Evolutionary conservation across 2,888 invertebrate genomes (phyloP), one percentile per base, ranked within the genome.

Genomic region (Melanostoma mellinum): DNA sequence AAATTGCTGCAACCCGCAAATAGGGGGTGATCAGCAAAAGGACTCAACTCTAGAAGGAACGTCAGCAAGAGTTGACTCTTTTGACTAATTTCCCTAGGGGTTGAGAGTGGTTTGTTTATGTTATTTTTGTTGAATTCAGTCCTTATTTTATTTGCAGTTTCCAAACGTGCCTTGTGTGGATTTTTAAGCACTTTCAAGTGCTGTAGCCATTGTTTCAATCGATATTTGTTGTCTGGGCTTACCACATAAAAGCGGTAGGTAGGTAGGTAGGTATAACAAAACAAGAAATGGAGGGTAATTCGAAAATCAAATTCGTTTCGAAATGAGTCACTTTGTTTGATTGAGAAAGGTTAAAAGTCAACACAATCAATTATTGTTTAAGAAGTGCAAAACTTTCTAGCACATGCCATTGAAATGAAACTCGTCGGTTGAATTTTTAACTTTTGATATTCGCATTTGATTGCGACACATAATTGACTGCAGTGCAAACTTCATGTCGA

Each of bases 81-180:
- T 77, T 42, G 63, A 58, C 74, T 78, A 58, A 73, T 82, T 77
- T 68, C 56, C 72, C 69, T 76, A 38, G 65, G 74, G 74, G 46
- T 71, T 65, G 77, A 55, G 52, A 73, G 67, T 67, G 82, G 68
- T 63, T 78, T 84, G 67, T 82, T 73, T 77, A 61, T 67, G 52
- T 67, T 58, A 50, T n/a, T 63, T 38, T n/a, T 38, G 38, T 50
- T 10, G 44, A n/a, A 10, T 46, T n/a, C 10, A 10, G n/a, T 58
- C 50, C 32, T 68, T 40, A 9, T 9, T 55, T 63, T 69, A 60
- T 65, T 58, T 50, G 48, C 44, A 53, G 60, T 58, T 60, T 46
- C 61, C 42, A 56, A 76, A 65, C 69, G 80, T 77, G 72, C 56
- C 50, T 73, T 82, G 73, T 73, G 44, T 58, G 63, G 30, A 73